phyloP scores from a whole-genome alignment of 2,888 invertebrate species.

The Gastrophysa polygoni region DNA sequence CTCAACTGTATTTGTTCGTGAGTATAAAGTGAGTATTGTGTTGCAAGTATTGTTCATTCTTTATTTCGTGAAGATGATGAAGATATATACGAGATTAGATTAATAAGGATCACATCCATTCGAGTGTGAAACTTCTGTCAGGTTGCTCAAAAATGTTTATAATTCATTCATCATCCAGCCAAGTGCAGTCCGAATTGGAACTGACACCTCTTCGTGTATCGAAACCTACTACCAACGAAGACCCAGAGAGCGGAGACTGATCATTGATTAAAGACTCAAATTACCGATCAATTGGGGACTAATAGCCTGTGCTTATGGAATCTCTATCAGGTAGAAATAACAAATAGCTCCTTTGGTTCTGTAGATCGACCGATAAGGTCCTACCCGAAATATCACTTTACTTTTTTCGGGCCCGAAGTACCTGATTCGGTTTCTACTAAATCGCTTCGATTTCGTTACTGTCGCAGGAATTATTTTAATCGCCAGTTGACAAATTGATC shows the following conservation, averaged over 20 bases:
- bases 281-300: slow-evolving; percentile 56
- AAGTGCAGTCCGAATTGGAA: slow-evolving; percentile 23
- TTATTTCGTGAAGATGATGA: too few relatives aligned
- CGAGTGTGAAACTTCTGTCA: background rate
- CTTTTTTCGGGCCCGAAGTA: slow-evolving; percentile 43
- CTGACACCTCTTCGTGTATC: slow-evolving; percentile 27
- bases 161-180: slow-evolving; percentile 11
- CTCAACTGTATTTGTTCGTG: too few relatives aligned
- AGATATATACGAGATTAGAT: too few relatives aligned
- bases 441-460: slow-evolving; percentile 51
- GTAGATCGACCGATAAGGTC: slow-evolving; percentile 43
- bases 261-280: slow-evolving; percentile 51
- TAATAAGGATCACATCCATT: too few relatives aligned
- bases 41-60: too few relatives aligned
- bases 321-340: slow-evolving; percentile 54
- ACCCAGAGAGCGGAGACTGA: slow-evolving; percentile 31
- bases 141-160: background rate
- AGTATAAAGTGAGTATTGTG: too few relatives aligned
- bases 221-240: slow-evolving; percentile 30
- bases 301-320: slow-evolving; percentile 56
- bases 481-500: slow-evolving; percentile 55
- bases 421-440: slow-evolving; percentile 48
- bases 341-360: slow-evolving; percentile 54
- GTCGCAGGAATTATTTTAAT: slow-evolving; percentile 55
- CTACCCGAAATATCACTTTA: slow-evolving; percentile 57